These are phyloP conservation scores for Artibeus lituratus DNA, from an alignment of 2,797 vertebrate genomes.

Conservation along the genomic window DNA sequence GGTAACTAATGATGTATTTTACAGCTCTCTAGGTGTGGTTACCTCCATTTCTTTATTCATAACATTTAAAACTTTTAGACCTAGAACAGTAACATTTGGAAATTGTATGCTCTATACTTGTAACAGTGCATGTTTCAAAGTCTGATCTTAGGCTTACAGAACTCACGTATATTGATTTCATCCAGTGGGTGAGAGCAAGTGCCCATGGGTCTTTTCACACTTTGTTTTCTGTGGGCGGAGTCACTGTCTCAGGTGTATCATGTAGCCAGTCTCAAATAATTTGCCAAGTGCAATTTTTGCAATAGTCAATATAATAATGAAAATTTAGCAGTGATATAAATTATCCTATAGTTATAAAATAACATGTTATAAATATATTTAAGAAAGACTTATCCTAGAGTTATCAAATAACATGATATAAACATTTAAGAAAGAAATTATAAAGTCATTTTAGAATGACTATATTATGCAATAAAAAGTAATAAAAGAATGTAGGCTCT, in stretches of 20 bases:
- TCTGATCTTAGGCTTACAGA: neutral
- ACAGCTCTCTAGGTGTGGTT: neutral
- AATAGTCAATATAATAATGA: neutral
- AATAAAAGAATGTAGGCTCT: neutral
- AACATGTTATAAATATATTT: neutral
- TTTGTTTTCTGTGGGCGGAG: neutral
- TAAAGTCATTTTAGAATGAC: neutral
- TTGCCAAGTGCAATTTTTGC: neutral
- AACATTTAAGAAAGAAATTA: neutral
- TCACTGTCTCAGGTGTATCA: neutral
- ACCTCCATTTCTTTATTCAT: neutral
- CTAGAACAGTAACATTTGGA: neutral
- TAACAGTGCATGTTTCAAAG: neutral
- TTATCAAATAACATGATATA: neutral
- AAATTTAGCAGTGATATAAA: neutral
- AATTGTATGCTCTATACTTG: neutral
- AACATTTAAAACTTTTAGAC: constrained; percentile 9
- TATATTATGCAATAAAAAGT: neutral
- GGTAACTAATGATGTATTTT: neutral
- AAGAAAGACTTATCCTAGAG: neutral
- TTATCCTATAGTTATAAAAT: neutral
- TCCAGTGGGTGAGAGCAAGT: neutral
- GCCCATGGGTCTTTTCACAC: neutral
- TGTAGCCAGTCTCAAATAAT: neutral
- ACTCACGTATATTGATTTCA: neutral